These are phyloP conservation scores for Lutraria lutraria DNA, from an alignment of 2,888 invertebrate species.

Conservation along the genomic window DNA sequence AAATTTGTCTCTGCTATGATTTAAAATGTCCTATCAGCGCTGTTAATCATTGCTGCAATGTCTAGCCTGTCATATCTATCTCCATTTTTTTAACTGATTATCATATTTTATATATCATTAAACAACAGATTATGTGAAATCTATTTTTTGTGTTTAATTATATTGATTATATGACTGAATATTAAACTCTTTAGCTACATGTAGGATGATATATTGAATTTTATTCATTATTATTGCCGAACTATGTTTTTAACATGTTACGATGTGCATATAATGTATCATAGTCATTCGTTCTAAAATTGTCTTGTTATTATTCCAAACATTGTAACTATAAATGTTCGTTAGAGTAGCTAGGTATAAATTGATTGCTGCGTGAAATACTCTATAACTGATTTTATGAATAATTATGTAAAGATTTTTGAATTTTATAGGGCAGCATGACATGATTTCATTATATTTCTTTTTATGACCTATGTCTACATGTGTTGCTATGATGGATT, in stretches of 20 bases:
- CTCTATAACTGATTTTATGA: neutral
- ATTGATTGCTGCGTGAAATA: neutral
- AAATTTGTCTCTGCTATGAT: neutral
- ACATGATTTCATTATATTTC: constrained; percentile 33
- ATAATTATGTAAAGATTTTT: constrained; percentile 18
- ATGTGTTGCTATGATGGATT: constrained; percentile 17
- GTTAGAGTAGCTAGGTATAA: neutral
- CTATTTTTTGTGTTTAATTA: constrained; percentile 16
- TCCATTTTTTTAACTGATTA: neutral
- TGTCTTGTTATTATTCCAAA: neutral
- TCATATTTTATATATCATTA: neutral
- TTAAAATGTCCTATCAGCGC: neutral
- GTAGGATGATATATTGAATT: constrained; percentile 20
- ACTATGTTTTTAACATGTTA: neutral
- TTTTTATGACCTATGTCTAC: constrained; percentile 14
- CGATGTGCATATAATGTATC: constrained; percentile 21
- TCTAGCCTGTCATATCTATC: neutral
- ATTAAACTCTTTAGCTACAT: constrained; percentile 2
- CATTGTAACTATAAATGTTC: neutral
- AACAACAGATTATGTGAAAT: neutral
- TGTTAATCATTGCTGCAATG: constrained; percentile 5
- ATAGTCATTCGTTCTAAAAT: constrained; percentile 6
- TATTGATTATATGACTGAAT: constrained; percentile 1
- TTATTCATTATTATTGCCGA: constrained; percentile 19
- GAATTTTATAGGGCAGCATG: constrained; percentile 41